Base-by-base conservation (phyloP, 1,140 invertebrate species). In the Macrostomum lignano region DNA sequence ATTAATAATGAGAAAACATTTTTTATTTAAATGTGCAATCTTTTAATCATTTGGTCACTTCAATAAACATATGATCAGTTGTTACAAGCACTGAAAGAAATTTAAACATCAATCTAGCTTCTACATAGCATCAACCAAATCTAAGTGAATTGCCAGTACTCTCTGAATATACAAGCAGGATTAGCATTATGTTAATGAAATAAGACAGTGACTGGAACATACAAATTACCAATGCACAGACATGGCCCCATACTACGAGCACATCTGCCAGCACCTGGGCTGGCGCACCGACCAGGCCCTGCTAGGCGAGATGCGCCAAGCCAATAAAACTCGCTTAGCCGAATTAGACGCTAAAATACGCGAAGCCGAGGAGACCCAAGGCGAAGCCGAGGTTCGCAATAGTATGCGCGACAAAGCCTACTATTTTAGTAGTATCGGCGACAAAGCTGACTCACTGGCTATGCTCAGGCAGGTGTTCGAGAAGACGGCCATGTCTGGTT, bases 241-340 rank as follows among this genome's bases (percentile, higher is more conserved):
- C 52, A 98, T 96, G 88, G 79, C 81, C 36, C 79, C 81, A n/a
- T 93, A 81, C 58, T 98, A 98, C 53, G 75, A 86, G 61, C 67
- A 79, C 40, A 67, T 88, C 9, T 66, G 62, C 40, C 48, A 47
- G 30, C 62, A 82, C 40, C 57, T 81, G 3, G 65, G 67, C 15
- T 82, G 77, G 75, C 51, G 61, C 21, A 59, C 74, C 20, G 76
- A 91, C 47, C 63, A 69, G 41, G 60, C 58, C 6, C 51, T 88
- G 17, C 55, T 77, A 36, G 63, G 69, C 25, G 64, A 67, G 33
- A 79, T 96, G 74, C 70, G 74, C 47, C 66, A 69, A 45, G 69
- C 70, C 37, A 94, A 96, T 62, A 64, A 65, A 35, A 66, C 69
- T 29, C 68, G 74, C 44, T 49, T 91, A 3, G 66, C 72, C 36